Conservation (phyloP, 35 echinoderm and acorn worm species). For the Lytechinus variegatus region DNA sequence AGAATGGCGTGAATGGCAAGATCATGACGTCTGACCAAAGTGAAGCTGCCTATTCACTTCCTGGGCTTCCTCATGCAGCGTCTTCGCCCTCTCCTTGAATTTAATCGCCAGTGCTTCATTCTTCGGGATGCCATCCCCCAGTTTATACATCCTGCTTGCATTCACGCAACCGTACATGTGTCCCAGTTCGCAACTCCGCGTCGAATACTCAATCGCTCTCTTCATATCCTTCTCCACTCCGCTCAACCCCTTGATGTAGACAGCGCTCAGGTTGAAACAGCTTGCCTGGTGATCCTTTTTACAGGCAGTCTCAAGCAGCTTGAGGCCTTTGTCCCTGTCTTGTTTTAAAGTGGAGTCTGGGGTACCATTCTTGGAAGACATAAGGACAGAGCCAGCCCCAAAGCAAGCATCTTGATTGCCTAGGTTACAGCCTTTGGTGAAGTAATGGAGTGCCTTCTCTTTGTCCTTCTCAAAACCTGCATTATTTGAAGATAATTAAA, state of each 20-base stretch:
- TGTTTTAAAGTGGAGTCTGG: conserved; percentile 50
- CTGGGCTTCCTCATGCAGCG: conserved; percentile 64
- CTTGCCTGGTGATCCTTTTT: conserved; percentile 63
- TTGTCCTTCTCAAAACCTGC: conserved; percentile 75
- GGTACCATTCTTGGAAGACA: conserved; percentile 52
- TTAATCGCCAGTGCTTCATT: conserved; percentile 62
- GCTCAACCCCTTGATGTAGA: conserved; percentile 69
- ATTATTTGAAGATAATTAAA: background rate
- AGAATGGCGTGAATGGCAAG: too few species aligned
- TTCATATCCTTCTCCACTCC: conserved; percentile 66
- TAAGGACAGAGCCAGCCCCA: conserved; percentile 61
- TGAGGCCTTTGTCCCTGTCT: conserved; percentile 43
- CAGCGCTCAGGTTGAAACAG: conserved; percentile 76
- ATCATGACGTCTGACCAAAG: conserved; percentile 71
- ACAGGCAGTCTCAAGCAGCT: conserved; percentile 69
- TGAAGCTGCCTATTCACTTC: conserved; percentile 63
- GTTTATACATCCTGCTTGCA: conserved; percentile 74
- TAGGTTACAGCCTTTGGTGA: conserved; percentile 77
- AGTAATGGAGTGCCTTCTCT: conserved; percentile 78
- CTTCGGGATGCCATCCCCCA: conserved; percentile 72
- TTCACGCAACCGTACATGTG: conserved; percentile 89
- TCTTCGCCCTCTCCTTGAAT: conserved; percentile 69
- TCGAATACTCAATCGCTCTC: conserved; percentile 62
- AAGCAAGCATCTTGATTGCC: conserved; percentile 66
- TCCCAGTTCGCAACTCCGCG: conserved; percentile 72